Percentiles rank a stretch among this genome's conserved stretches.
Evolutionary conservation across 2,888 invertebrate species (phyloP).

Genomic region (Automeris io): DNA sequence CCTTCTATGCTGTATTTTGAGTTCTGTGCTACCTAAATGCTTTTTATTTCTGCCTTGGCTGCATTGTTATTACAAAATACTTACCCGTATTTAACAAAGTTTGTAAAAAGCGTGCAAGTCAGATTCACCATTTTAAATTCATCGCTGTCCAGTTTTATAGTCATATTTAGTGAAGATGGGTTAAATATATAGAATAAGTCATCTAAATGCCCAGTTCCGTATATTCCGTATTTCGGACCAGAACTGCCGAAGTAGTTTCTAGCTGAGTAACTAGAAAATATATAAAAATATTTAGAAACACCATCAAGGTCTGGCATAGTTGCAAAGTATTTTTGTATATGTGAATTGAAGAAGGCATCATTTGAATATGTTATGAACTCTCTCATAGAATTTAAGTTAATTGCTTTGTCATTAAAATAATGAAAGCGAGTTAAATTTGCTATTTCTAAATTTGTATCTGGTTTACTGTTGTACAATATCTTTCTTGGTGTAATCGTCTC

Average conservation of each 20-base stretch:
- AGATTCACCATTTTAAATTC: slow-evolving; percentile 36
- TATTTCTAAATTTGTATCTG: slow-evolving; percentile 19
- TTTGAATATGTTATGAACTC: slow-evolving; percentile 21
- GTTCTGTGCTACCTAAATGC: no score
- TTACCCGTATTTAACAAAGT: slow-evolving; percentile 54
- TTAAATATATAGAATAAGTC: slow-evolving; percentile 34
- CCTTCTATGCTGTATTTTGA: no score
- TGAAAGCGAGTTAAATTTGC: slow-evolving; percentile 20
- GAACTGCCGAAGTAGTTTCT: slow-evolving; percentile 28
- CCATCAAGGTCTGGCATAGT: slow-evolving; percentile 15
- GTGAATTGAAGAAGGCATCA: slow-evolving; percentile 20
- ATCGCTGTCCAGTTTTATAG: slow-evolving; percentile 24
- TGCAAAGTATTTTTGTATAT: slow-evolving; percentile 22
- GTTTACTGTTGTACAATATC: slow-evolving; percentile 19
- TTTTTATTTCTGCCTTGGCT: no score
- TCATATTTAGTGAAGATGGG: slow-evolving; percentile 20
- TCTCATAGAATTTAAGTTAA: slow-evolving; percentile 18
- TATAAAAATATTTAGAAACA: slow-evolving; percentile 27
- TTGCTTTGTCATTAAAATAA: slow-evolving; percentile 23
- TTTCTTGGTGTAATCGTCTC: slow-evolving; percentile 28
- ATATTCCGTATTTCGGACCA: slow-evolving; percentile 24
- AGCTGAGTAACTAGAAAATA: slow-evolving; percentile 29
- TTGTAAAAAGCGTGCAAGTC: slow-evolving; percentile 33
- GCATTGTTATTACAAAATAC: no score
- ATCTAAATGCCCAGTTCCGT: slow-evolving; percentile 36